phyloP scores from a whole-genome alignment of 2,888 invertebrate species.

The Trypoxylon attenuatum region DNA sequence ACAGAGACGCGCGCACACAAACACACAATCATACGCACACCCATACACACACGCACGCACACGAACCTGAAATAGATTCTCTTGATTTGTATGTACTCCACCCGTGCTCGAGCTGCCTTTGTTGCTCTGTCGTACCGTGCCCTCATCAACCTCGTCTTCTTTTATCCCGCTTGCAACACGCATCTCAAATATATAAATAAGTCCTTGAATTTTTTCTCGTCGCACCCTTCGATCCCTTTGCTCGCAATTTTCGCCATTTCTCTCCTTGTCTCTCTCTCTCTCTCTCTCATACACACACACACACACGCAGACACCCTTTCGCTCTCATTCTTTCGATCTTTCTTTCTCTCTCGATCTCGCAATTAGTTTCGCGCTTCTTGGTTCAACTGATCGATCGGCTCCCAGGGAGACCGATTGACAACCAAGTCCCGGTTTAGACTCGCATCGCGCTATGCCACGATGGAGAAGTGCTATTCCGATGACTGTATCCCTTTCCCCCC shows the following conservation, averaged over 20 bases:
- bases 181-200: slow-evolving; percentile 63
- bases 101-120: no score
- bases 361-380: slow-evolving; percentile 44
- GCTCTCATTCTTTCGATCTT: no score
- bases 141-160: no score
- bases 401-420: slow-evolving; percentile 36
- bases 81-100: slow-evolving; percentile 29
- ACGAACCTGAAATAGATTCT: slow-evolving; percentile 65
- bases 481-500: slow-evolving; percentile 6
- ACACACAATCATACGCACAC: no score
- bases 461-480: no score
- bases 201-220: slow-evolving; percentile 58
- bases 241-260: slow-evolving; percentile 24
- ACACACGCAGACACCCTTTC: background rate
- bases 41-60: no score
- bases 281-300: slow-evolving; percentile 9
- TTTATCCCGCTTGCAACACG: no score
- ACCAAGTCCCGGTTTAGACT: slow-evolving; percentile 34
- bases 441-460: slow-evolving; percentile 7
- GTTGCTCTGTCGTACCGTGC: no score
- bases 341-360: slow-evolving; percentile 29
- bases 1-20: slow-evolving; percentile 67
- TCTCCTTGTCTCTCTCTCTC: slow-evolving; percentile 31
- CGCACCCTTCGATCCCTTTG: background rate
- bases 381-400: slow-evolving; percentile 51